Evolutionary conservation across 2,113 vertebrate genomes (phyloP), one percentile per base, ranked within the genome.

Genomic region (Sander vitreus): DNA sequence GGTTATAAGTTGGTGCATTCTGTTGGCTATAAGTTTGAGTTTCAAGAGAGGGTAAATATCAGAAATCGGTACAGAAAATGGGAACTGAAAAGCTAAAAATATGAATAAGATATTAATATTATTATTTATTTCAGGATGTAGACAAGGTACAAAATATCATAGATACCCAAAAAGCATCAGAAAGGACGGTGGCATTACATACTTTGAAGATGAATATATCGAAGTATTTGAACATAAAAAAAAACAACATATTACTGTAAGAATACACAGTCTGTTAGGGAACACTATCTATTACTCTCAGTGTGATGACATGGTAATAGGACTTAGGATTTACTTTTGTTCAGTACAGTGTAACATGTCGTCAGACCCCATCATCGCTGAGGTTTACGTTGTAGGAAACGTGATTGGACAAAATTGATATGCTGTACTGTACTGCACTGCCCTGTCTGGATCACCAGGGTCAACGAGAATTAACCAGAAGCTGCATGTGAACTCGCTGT

Each of bases 391-490:
- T 9, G 36, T 39, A 39, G 8, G 36, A 30, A 55, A 68, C 48
- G 13, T 14, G 48, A 19, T 71, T 39, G 65, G 39, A 81, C 53
- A 18, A 87, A 64, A 60, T 11, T 30, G 63, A 50, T 54, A n/a
- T 16, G 53, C 23, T 1, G 10, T 25, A 7, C 30, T n/a, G 66
- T 25, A 16, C 58, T 57, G 55, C 27, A 16, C 58, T 57, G 55
- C 27, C 23, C 45, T 45, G 69, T 21, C 50, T 69, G 19, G 65
- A 76, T 80, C 62, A 80, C 4, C 43, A 55, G 68, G 54, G 36
- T 25, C 78, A 86, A 83, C 16, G 5, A 78, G 87, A 67, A 81
- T 84, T 74, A 81, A 73, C 63, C n/a, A 53, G 69, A 64, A 64
- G 54, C 63, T 80, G n/a, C 51, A 21, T 33, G 43, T 11, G 39